Conservation (phyloP, 2,797 vertebrate species). For the Rhadinocentrus ornatus region DNA sequence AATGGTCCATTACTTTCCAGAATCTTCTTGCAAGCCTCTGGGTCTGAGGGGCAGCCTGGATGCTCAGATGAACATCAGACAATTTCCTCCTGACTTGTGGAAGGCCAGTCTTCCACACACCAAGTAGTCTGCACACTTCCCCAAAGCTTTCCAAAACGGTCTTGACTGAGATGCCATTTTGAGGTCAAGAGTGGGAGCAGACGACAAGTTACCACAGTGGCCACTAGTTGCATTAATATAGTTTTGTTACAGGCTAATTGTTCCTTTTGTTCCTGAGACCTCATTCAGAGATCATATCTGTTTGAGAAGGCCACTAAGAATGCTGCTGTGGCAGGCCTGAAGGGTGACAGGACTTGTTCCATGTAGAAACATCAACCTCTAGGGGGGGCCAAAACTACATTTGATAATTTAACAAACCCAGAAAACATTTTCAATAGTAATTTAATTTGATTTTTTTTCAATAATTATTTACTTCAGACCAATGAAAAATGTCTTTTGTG, state of each 20-base stretch:
- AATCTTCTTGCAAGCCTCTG: constrained; percentile 56
- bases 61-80: constrained; percentile 63
- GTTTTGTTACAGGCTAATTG: constrained; percentile 63
- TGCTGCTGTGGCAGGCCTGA: constrained; percentile 29
- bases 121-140: constrained; percentile 59
- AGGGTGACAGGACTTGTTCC: constrained; percentile 60
- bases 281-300: constrained; percentile 59
- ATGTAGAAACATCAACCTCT: constrained; percentile 75
- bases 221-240: constrained; percentile 73
- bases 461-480: neutral
- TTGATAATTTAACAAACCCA: constrained; percentile 15
- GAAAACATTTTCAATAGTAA: neutral
- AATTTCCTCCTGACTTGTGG: constrained; percentile 52
- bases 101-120: constrained; percentile 69
- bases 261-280: constrained; percentile 60
- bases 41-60: constrained; percentile 51
- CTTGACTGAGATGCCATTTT: constrained; percentile 13
- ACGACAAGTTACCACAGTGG: constrained; percentile 77
- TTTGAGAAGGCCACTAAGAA: constrained; percentile 63
- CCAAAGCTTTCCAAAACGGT: constrained; percentile 68
- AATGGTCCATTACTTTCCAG: constrained; percentile 73
- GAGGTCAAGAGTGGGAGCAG: constrained; percentile 69
- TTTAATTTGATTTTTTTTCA: neutral
- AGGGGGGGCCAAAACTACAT: constrained; percentile 59
- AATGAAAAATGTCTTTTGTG: neutral